phyloP scores from a whole-genome alignment of 2,888 invertebrate species.

The Calliopum simillimum region DNA sequence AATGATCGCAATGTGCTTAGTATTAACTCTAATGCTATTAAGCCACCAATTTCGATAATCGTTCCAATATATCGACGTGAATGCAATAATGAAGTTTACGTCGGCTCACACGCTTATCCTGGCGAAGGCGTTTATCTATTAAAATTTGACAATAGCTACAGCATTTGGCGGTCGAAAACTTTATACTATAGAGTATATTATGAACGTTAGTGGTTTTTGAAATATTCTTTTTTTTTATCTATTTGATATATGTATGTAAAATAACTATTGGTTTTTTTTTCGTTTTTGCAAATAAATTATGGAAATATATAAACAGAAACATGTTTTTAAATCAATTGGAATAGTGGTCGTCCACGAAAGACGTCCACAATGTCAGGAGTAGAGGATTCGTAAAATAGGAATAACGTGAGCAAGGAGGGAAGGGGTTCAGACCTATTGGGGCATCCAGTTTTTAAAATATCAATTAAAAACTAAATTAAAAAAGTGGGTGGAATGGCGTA shows the following conservation, averaged over 20 bases:
- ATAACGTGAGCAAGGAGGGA: too few species aligned
- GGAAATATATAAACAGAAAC: too few species aligned
- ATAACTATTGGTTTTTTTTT: too few species aligned
- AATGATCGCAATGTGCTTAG: conserved; percentile 55
- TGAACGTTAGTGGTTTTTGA: conserved; percentile 73
- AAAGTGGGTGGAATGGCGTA: too few species aligned
- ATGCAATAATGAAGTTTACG: conserved; percentile 96
- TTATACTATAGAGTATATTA: conserved; percentile 99
- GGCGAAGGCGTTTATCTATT: conserved; percentile 97
- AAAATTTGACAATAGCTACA: conserved; percentile 99
- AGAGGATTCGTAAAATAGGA: too few species aligned
- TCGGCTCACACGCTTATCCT: conserved; percentile 97
- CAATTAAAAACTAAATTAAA: too few species aligned
- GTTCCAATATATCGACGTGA: conserved; percentile 96
- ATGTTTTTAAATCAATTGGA: neutral
- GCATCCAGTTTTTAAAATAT: too few species aligned
- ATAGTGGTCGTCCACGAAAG: too few species aligned
- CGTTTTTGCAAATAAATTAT: too few species aligned
- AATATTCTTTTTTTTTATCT: neutral
- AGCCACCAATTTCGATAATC: conserved; percentile 77
- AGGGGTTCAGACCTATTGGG: too few species aligned
- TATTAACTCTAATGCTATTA: conserved; percentile 45
- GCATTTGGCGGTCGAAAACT: conserved; percentile 98
- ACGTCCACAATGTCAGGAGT: too few species aligned
- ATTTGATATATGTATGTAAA: too few species aligned